Percentiles rank a stretch among this genome's conserved stretches.
phyloP scores from a whole-genome alignment of 2,888 invertebrate genomes.

The Ophion ventricosus region DNA sequence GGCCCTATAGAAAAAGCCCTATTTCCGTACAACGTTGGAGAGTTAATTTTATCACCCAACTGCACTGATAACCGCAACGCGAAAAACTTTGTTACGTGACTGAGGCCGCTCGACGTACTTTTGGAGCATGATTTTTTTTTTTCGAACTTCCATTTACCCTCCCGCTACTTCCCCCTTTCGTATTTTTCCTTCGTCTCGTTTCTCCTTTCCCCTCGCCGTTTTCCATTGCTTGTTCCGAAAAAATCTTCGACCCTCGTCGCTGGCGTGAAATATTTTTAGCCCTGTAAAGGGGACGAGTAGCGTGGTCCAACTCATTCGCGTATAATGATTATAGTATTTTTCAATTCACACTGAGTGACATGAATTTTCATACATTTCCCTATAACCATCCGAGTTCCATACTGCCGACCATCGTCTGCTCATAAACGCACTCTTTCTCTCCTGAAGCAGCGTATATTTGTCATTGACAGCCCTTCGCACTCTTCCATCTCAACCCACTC shows the following conservation, averaged over 20 bases:
- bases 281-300: no score
- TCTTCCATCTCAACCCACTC: background rate
- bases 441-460: background rate
- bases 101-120: background rate
- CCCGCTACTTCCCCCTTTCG: background rate
- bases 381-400: no score
- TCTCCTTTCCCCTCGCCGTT: no score
- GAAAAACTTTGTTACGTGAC: conserved; percentile 30
- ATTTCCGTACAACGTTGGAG: conserved; percentile 33
- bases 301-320: no score
- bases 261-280: no score
- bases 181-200: background rate
- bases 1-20: conserved; percentile 2
- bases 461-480: background rate
- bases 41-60: conserved; percentile 40
- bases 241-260: no score
- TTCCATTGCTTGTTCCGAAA: no score
- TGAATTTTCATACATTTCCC: no score
- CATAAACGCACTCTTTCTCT: background rate
- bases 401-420: no score
- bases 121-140: conserved; percentile 13
- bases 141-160: background rate
- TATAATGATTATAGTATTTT: no score
- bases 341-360: no score
- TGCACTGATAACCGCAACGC: conserved; percentile 35